Base-by-base conservation (phyloP, 2,888 invertebrate genomes). In the Protonemura montana region DNA sequence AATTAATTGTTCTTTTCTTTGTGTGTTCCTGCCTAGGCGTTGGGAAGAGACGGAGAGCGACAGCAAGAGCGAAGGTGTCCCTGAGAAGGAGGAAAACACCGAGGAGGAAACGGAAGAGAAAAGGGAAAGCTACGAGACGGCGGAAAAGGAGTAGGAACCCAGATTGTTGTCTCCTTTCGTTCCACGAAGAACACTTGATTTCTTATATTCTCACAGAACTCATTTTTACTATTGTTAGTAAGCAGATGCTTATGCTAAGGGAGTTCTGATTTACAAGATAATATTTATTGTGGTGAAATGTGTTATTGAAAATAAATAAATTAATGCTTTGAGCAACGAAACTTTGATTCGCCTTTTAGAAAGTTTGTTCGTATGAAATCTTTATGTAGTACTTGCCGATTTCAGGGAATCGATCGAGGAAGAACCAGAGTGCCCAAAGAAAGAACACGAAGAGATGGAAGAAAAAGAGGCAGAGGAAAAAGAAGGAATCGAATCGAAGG, bases 391-490 rank as follows among this genome's bases (percentile, higher is more conserved):
- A 41, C 21, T 59, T 59, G 13, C 59, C 59, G 6, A 59, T 59
- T 59, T 59, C 59, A 59, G 59, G 21, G 21, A 2, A 21, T 59
- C 59, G 21, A 16, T 21, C 13, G 59, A 59, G 59, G 21, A 59
- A 78, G 16, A 78, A 78, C 27, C 5, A 25, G 26, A 78, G 78
- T 28, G 27, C 13, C 27, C 27, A 28, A 16, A 78, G 78, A 78
- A 78, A 78, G 78, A 78, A 13, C 25, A 77, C 77, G 29, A 78
- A 78, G 78, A n/a, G n/a, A n/a, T n/a, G n/a, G n/a, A n/a, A n/a
- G n/a, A n/a, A n/a, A n/a, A 83, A 10, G 29, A 26, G 42, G 28
- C n/a, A n/a, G 25, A 83, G 30, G 83, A 83, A 16, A n/a, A 29
- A 30, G 7, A 83, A 42, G 26, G 30, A 26, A 26, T 35, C 21